Conservation (phyloP, 2,113 vertebrate species). For the Ptilorrhoa leucosticta region DNA sequence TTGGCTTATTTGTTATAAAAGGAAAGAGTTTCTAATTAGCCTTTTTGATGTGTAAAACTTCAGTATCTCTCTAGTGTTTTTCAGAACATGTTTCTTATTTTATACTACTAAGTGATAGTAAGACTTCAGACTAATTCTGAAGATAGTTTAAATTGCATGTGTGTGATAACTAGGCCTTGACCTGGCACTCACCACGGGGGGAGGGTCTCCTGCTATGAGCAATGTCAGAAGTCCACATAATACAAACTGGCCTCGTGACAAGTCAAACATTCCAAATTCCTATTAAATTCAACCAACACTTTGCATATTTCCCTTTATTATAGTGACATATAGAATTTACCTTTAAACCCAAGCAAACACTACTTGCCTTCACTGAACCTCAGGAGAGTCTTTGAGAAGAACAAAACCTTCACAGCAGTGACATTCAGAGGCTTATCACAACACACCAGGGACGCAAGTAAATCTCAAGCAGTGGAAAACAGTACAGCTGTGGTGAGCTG, state of each 20-base stretch:
- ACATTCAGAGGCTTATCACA: conserved; percentile 32
- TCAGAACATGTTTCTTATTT: neutral
- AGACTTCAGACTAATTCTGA: neutral
- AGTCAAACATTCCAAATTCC: conserved; percentile 5
- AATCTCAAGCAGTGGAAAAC: neutral
- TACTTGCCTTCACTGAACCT: neutral
- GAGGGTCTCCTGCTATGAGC: neutral
- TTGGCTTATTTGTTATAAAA: conserved; percentile 21
- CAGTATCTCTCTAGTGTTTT: neutral
- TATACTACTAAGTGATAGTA: neutral
- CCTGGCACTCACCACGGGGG: neutral
- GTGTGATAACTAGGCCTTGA: neutral
- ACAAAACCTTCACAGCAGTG: neutral
- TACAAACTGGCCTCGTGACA: neutral
- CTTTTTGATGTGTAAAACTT: conserved; percentile 12
- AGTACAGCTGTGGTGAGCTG: neutral
- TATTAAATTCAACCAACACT: neutral
- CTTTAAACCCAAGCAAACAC: neutral
- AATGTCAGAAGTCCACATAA: neutral
- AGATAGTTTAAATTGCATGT: neutral
- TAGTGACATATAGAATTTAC: neutral
- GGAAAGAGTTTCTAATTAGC: conserved; percentile 16
- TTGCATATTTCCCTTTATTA: neutral
- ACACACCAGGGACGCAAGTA: neutral
- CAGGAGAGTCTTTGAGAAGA: neutral